phyloP scores from a whole-genome alignment of 2,113 vertebrate species.

The Phrynosoma blainvillii region DNA sequence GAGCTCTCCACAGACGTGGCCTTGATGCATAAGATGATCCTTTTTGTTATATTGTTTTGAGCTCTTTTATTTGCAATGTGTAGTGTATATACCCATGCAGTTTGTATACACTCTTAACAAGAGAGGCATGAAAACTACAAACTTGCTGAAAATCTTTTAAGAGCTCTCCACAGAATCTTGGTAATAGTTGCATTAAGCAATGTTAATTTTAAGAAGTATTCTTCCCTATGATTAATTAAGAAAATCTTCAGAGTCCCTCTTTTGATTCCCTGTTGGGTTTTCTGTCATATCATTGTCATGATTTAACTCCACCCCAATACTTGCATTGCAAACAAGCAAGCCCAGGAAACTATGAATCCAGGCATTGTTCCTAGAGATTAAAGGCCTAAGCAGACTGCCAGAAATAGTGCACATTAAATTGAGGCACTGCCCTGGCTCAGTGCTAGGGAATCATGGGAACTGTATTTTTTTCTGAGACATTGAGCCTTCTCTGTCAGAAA shows the following conservation, averaged over 20 bases:
- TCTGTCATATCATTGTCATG: constrained; percentile 12
- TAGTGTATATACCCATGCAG: constrained; percentile 42
- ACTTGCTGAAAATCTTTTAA: constrained; percentile 41
- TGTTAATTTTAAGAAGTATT: constrained; percentile 29
- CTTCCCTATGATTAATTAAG: background rate
- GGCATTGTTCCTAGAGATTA: background rate
- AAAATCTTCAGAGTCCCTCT: background rate
- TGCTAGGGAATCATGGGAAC: no score
- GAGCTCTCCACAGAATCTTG: background rate
- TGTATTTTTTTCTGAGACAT: no score
- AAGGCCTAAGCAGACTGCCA: no score
- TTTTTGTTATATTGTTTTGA: constrained; percentile 27
- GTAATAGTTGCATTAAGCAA: constrained; percentile 20
- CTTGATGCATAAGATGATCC: constrained; percentile 43
- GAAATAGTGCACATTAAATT: no score
- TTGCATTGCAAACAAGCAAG: constrained; percentile 20
- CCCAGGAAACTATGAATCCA: constrained; percentile 15
- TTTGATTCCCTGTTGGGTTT: constrained; percentile 34
- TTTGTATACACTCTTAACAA: constrained; percentile 48
- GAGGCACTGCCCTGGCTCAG: no score
- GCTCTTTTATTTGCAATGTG: constrained; percentile 45
- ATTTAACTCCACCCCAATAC: accelerated
- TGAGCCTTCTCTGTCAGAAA: no score
- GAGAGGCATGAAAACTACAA: constrained; percentile 12
- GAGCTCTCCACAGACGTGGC: background rate